These are phyloP conservation scores for Ormyrus rosae DNA, from an alignment of 2,888 invertebrate genomes.

Conservation along the genomic window DNA sequence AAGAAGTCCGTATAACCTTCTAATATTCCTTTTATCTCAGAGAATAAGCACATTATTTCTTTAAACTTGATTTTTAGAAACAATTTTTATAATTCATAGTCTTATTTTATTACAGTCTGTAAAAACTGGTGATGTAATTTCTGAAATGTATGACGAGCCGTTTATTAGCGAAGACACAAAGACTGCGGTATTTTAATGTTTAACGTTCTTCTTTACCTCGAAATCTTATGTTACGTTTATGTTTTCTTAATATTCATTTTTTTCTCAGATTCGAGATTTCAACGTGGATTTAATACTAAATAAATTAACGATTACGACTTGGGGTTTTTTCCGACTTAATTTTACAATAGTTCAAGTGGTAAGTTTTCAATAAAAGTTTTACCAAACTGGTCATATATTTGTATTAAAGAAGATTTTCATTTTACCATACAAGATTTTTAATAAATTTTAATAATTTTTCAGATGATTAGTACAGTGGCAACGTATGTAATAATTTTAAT, in stretches of 20 bases:
- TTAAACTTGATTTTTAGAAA: too few species aligned
- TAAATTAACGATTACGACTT: conserved; percentile 14
- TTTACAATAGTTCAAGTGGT: conserved; percentile 29
- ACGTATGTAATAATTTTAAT: conserved; percentile 33
- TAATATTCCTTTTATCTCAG: too few species aligned
- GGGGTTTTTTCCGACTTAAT: conserved; percentile 19
- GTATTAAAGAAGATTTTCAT: not conserved
- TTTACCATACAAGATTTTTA: not conserved
- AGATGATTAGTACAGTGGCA: conserved; percentile 21
- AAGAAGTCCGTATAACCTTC: too few species aligned
- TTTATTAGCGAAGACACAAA: conserved; percentile 38
- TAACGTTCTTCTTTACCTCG: too few species aligned
- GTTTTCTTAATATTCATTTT: not conserved
- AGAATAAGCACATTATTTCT: too few species aligned
- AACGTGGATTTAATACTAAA: conserved; percentile 16
- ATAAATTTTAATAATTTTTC: not conserved
- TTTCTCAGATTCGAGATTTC: conserved; percentile 30
- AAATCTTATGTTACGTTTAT: not conserved
- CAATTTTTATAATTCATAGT: too few species aligned
- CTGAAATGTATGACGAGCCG: conserved; percentile 47
- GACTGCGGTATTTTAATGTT: conserved; percentile 23
- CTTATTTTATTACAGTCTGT: conserved; percentile 15
- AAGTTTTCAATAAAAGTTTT: not conserved
- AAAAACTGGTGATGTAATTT: conserved; percentile 36
- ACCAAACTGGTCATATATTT: not conserved